Evolutionary conservation across 92 coral and sea anemone species (phyloP).

Genomic region (Siderastrea radians): DNA sequence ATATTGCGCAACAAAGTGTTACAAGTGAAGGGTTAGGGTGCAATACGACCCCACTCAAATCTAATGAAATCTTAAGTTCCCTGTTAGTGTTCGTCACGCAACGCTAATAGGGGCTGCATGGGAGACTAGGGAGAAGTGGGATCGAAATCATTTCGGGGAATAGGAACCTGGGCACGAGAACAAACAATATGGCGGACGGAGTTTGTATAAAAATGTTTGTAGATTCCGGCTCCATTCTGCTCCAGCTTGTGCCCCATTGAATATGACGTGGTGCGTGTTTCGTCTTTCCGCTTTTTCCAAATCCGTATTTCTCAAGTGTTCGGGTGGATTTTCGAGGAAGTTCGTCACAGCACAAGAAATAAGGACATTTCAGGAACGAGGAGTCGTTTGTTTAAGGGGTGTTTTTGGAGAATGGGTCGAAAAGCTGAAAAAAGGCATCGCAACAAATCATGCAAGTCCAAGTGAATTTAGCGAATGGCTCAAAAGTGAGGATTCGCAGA

Average conservation of each 20-base stretch:
- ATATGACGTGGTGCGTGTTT: not conserved
- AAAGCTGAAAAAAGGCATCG: conserved; percentile 77
- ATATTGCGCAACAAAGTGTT: no score
- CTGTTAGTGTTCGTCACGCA: no score
- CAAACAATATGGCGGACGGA: no score
- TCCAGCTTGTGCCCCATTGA: not conserved
- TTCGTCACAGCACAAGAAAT: conserved; percentile 60
- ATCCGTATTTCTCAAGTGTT: not conserved
- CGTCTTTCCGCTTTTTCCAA: not conserved
- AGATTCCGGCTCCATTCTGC: no score
- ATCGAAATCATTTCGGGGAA: no score
- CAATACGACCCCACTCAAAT: no score
- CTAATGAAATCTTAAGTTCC: no score
- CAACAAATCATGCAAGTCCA: conserved; percentile 67
- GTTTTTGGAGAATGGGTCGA: conserved; percentile 83
- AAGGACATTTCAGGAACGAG: conserved; percentile 63
- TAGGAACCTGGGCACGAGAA: no score
- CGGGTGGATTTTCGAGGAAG: not conserved
- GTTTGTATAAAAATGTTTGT: no score
- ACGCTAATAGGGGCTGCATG: no score
- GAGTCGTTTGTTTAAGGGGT: conserved; percentile 88
- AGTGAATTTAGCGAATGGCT: conserved; percentile 66
- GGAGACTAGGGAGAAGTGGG: no score
- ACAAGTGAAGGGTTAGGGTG: no score
- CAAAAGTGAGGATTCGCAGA: conserved; percentile 20